Conservation (phyloP, 2,113 vertebrate species). For the Embiotoca jacksoni region DNA sequence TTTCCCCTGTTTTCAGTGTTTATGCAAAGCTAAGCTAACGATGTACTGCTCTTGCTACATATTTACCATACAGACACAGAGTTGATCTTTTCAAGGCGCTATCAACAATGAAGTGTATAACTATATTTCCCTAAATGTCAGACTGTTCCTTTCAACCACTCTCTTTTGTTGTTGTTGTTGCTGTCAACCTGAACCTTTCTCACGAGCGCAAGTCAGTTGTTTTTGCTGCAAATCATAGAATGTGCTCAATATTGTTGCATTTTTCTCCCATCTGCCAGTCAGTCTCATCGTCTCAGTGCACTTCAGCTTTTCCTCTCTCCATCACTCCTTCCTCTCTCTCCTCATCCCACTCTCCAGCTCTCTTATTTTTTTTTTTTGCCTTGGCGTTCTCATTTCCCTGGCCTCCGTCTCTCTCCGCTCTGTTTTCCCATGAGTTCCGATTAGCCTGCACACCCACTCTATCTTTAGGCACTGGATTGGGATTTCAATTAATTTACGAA, state of each 20-base stretch:
- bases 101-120: background rate
- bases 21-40: too few relatives aligned
- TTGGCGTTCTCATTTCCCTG: conserved; percentile 56
- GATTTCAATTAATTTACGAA: conserved; percentile 80
- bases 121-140: background rate
- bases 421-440: conserved; percentile 81
- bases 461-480: conserved; percentile 77
- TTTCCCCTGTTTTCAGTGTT: too few relatives aligned
- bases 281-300: conserved; percentile 36
- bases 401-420: conserved; percentile 58
- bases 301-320: conserved; percentile 36
- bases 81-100: conserved; percentile 3
- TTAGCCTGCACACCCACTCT: conserved; percentile 78
- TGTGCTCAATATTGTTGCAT: background rate
- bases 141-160: conserved; percentile 15
- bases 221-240: conserved; percentile 21
- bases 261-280: conserved; percentile 15
- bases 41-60: background rate
- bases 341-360: conserved; percentile 31
- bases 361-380: conserved; percentile 39
- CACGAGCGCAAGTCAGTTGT: conserved; percentile 5
- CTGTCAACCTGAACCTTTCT: conserved; percentile 20
- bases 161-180: conserved; percentile 17
- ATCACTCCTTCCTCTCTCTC: conserved; percentile 31
- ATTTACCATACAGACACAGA: background rate